Base-by-base conservation (phyloP, 2,797 vertebrate species). In the Chaenodraco wilsoni region DNA sequence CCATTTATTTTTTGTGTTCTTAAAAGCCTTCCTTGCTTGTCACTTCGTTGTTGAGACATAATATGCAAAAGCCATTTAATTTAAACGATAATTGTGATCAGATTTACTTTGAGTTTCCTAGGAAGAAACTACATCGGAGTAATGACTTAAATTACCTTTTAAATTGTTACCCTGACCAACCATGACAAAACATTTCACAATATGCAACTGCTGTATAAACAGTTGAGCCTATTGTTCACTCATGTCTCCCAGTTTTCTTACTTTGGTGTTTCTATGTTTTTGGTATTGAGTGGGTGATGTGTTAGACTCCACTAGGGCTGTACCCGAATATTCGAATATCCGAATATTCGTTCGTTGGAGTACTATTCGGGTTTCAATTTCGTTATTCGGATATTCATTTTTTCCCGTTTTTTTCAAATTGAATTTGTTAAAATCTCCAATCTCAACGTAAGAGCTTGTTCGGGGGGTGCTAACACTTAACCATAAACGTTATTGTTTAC, bases 251-350 rank as follows among this genome's bases (percentile, higher is more conserved):
- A 14, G 31, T 45, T 0, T 9, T 71, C 23, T 11, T 33, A 3
- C 69, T 68, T 51, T 46, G 33, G 15, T 56, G 0, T 59, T 65
- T 59, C 31, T 64, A 71, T 84, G 6, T 72, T 40, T 52, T 23
- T 64, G 23, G 1, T 1, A 4, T 59, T 31, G 66, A 63, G 68
- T 49, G 77, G 74, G 17, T 33, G 69, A 67, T 50, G 62, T 43
- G 44, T 56, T 41, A 58, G 64, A 17, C 69, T 72, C 59, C 0
- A 58, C 70, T 23, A 23, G 23, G 23, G 23, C 23, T 23, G 23
- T 23, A 23, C 23, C 23, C 23, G 23, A 23, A 23, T 23, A 23
- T 23, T 23, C 2, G 23, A 23, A 23, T 21, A 21, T 21, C 21
- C 21, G 21, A 21, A 21, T 23, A 23, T 23, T 23, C 23, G 23